Conservation (phyloP, 2,888 invertebrate species). For the Empis stercorea region DNA sequence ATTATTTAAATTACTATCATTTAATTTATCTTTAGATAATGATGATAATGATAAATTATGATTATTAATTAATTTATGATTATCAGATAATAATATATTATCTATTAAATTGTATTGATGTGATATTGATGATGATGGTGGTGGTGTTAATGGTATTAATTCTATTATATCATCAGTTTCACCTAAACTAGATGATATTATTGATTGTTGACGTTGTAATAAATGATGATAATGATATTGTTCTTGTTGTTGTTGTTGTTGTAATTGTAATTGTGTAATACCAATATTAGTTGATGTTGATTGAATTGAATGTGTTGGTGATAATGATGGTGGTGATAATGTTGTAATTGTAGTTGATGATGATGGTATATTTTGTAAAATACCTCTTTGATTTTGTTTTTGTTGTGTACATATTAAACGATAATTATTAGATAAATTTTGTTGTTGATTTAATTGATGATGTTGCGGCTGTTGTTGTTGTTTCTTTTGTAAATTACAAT, state of each 20-base stretch:
- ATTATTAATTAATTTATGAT: too few relatives aligned
- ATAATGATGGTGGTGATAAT: neutral
- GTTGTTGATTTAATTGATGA: too few relatives aligned
- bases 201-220: conserved; percentile 1
- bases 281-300: conserved; percentile 1
- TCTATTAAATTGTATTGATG: too few relatives aligned
- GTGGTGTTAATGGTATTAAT: conserved; percentile 5
- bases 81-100: too few relatives aligned
- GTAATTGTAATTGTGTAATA: conserved; percentile 3
- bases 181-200: neutral
- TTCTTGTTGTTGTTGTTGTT: conserved; percentile 1
- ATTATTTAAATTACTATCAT: too few relatives aligned
- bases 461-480: too few relatives aligned
- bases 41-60: too few relatives aligned
- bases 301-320: conserved; percentile 4
- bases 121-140: conserved; percentile 6
- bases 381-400: neutral
- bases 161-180: neutral
- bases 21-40: too few relatives aligned
- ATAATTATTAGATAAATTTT: too few relatives aligned
- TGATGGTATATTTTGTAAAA: neutral
- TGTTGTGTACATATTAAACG: too few relatives aligned
- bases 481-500: conserved; percentile 2
- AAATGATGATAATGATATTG: conserved; percentile 9
- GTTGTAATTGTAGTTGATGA: conserved; percentile 6